Base-by-base conservation (phyloP, 2,888 invertebrate genomes). In the Spodoptera exigua region DNA sequence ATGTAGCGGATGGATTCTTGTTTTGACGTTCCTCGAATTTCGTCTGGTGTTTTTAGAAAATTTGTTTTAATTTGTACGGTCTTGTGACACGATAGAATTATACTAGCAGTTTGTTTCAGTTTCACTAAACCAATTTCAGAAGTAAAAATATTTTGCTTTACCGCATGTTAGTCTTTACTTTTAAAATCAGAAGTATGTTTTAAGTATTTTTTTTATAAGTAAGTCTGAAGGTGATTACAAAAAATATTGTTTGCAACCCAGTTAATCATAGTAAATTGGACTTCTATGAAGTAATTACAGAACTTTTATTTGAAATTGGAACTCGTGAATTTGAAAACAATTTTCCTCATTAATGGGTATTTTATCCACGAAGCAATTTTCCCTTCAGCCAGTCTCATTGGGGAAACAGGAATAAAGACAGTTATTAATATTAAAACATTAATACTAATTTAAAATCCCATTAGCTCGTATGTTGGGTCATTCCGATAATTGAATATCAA, bases 401-500 rank as follows among this genome's bases (percentile, higher is more conserved):
- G 13, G 17, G 36, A 13, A 45, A 48, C 40, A 13, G 7, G 0
- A 10, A 65, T 52, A 67, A 60, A 59, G 51, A 51, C 54, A 61
- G 47, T 3, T 36, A 52, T 69, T 48, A 61, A 69, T 64, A 74
- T 77, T 77, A 74, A 77, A 74, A 76, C 74, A 74, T 74, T 73
- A 73, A 73, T 74, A 74, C 77, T 74, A 60, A 74, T 77, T 77
- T 74, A 74, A 74, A 78, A 70, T 75, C 76, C 78, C 74, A 75
- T 75, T 78, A 78, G 52, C 71, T 66, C 56, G 64, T 74, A 49
- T 56, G 72, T 60, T 53, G 57, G 67, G 46, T 60, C 62, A 59
- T 66, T 64, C 56, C 52, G 72, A 78, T 76, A 80, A 79, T 80
- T 79, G 79, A 78, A 79, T 76, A 67, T 63, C 69, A 69, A 79